Evolutionary conservation across 1,140 invertebrate species (phyloP), one percentile per base, ranked within the genome.

Genomic region (Lasaia peninsularis): DNA sequence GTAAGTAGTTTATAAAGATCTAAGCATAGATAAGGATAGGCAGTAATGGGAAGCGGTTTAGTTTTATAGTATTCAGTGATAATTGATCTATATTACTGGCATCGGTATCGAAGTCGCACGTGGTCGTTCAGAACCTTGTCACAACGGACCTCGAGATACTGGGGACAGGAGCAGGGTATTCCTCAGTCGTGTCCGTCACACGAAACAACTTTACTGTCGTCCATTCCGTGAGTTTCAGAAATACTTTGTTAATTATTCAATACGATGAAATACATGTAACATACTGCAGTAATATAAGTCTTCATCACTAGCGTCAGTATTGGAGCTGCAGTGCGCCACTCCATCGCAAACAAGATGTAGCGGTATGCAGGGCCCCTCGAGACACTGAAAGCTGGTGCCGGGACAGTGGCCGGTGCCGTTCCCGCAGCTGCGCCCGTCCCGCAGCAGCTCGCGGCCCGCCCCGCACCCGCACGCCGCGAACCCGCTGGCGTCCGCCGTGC

Each of bases 231-330:
- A n/a, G n/a, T n/a, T n/a, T n/a, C n/a, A n/a, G n/a, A n/a, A n/a
- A n/a, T n/a, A n/a, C n/a, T n/a, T n/a, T n/a, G n/a, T n/a, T n/a
- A n/a, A n/a, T n/a, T n/a, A n/a, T n/a, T n/a, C n/a, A n/a, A n/a
- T n/a, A 10, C 8, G 10, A 44, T 18, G 10, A 48, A 49, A 9
- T 31, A 12, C 21, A 40, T 12, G 20, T 8, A 16, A 78, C 80
- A 78, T 6, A 89, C 85, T 91, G 72, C 92, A 93, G 68, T 92
- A 93, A 56, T 90, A 91, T 2, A 91, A 83, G 56, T 90, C 89
- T 88, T 98, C 97, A 84, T 98, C 97, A 53, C 93, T 94, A 1
- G 88, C 88, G 83, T 97, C 96, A 14, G 92, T 92, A 0, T 82
- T 86, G 77, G 96, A 95, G 11, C 85, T 76, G 73, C 97, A 98